Percentiles rank a stretch among this genome's conserved stretches.
phyloP scores from a whole-genome alignment of 2,113 vertebrate genomes.

The Pedetes capensis region DNA sequence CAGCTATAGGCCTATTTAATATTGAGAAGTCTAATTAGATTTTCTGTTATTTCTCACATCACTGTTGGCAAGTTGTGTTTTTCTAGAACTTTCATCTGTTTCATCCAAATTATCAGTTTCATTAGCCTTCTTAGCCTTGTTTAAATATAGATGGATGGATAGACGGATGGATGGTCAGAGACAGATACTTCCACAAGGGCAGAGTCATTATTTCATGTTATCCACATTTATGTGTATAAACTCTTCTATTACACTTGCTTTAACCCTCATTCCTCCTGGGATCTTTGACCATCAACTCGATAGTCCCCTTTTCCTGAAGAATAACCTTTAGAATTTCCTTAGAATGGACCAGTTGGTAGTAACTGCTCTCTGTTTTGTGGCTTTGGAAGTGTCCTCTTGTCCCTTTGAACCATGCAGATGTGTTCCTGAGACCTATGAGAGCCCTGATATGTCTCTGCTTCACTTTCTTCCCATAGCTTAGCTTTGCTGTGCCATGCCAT shows the following conservation, averaged over 20 bases:
- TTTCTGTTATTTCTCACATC: background rate
- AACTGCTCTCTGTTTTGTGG: background rate
- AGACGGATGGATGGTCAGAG: background rate
- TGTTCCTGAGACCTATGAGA: background rate
- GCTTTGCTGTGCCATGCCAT: background rate
- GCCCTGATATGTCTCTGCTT: rapidly evolving
- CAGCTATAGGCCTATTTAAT: no score
- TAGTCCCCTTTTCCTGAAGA: background rate
- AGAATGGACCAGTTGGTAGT: background rate
- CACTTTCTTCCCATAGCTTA: background rate
- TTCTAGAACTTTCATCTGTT: background rate
- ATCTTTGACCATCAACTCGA: background rate
- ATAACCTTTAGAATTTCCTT: background rate
- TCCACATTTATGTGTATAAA: background rate
- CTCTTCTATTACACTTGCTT: background rate
- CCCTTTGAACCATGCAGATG: background rate
- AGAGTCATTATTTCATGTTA: background rate
- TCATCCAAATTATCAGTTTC: background rate
- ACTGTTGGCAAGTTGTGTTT: background rate
- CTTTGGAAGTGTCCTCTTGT: background rate
- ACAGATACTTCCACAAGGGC: background rate
- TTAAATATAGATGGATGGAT: background rate
- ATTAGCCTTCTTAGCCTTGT: background rate
- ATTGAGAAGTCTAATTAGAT: background rate
- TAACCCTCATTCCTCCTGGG: background rate